Evolutionary conservation across 2,888 invertebrate genomes (phyloP).

Genomic region (Megalurothrips usitatus): DNA sequence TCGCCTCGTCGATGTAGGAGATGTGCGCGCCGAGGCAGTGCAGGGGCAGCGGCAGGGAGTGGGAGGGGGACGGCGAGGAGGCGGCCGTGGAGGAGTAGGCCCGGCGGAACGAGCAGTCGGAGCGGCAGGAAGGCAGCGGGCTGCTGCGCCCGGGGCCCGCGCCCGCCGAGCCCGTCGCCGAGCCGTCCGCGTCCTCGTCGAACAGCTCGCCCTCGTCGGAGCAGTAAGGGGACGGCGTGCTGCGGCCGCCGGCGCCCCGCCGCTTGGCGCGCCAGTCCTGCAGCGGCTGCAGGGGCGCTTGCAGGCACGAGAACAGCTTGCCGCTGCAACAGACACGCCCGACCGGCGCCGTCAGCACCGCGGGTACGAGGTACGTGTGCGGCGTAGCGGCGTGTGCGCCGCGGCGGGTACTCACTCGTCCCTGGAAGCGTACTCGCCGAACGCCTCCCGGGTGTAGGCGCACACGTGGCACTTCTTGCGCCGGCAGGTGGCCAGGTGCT

Average conservation of each 20-base stretch:
- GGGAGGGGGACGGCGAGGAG: constrained; percentile 38
- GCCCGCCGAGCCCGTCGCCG: constrained; percentile 38
- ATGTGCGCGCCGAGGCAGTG: constrained; percentile 39
- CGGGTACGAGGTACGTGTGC: constrained; percentile 21
- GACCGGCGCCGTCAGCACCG: not conserved
- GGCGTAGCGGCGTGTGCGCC: not conserved
- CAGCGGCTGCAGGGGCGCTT: constrained; percentile 47
- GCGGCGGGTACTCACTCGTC: constrained; percentile 48
- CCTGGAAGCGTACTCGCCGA: constrained; percentile 51
- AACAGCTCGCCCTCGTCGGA: constrained; percentile 34
- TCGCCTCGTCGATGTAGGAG: constrained; percentile 42
- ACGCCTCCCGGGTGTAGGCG: constrained; percentile 55
- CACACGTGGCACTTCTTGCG: constrained; percentile 58
- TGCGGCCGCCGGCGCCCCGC: constrained; percentile 28
- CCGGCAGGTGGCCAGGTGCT: constrained; percentile 52
- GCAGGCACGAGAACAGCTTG: constrained; percentile 56
- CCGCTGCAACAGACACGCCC: constrained; percentile 45
- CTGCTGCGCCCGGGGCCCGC: constrained; percentile 21
- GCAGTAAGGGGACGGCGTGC: constrained; percentile 30
- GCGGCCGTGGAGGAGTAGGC: constrained; percentile 37
- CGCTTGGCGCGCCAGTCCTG: constrained; percentile 27
- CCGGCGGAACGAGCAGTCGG: constrained; percentile 40
- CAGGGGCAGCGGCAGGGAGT: constrained; percentile 36
- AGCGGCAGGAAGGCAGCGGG: constrained; percentile 40
- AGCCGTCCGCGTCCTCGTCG: constrained; percentile 50